Percentiles rank a stretch among this genome's conserved stretches.
phyloP scores from a whole-genome alignment of 2,797 vertebrate species.

The Aphelocoma californica region DNA sequence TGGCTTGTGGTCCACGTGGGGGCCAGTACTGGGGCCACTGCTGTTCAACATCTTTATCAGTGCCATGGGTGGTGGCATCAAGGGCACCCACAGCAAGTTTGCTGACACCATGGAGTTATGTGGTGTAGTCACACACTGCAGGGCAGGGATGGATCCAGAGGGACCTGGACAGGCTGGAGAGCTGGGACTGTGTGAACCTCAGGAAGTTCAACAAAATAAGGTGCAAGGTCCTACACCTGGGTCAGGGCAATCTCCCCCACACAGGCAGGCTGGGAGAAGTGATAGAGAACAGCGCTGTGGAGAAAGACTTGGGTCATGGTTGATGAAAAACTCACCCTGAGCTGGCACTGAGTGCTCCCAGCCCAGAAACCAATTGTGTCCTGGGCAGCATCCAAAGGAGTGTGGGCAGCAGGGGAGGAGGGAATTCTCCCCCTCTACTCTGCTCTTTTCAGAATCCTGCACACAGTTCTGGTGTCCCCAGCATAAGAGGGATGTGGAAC shows the following conservation, averaged over 20 bases:
- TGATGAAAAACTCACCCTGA: background rate
- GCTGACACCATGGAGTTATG: background rate
- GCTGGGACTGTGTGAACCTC: background rate
- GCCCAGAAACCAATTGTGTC: background rate
- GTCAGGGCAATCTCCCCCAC: background rate
- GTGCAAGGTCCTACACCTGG: background rate
- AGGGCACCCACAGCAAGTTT: background rate
- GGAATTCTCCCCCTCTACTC: background rate
- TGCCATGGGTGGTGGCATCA: background rate
- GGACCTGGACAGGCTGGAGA: background rate
- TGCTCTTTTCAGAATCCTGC: background rate
- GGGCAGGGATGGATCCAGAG: background rate
- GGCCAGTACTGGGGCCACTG: background rate
- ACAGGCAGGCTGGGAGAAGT: background rate
- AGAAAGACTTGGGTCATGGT: background rate
- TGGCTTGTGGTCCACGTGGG: accelerated
- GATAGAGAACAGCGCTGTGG: background rate
- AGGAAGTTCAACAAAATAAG: background rate
- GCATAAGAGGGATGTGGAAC: background rate
- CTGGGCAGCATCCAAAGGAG: background rate
- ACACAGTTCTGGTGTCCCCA: background rate
- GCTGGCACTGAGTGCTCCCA: background rate
- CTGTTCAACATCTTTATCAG: background rate
- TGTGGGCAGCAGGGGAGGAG: accelerated
- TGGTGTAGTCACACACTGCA: background rate